A percentile compares a stretch with the other conserved stretches of the same genome.
phyloP scores from a whole-genome alignment of 2,888 invertebrate genomes.

The Epiblema foenella region DNA sequence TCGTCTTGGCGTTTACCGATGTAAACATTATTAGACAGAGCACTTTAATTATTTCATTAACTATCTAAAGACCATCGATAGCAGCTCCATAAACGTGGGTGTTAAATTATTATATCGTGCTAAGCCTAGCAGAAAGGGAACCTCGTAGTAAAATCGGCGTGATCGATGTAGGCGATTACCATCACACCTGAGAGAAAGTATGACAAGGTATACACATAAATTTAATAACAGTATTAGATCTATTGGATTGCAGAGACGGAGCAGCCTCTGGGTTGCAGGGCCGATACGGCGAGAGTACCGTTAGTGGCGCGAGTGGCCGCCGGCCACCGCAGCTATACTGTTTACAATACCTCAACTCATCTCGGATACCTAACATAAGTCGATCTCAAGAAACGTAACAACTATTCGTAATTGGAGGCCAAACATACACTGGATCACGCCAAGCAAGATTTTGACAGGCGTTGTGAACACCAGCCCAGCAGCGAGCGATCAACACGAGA shows the following conservation, averaged over 20 bases:
- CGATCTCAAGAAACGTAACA: conserved; percentile 22
- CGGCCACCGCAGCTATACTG: conserved; percentile 12
- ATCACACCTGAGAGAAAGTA: conserved; percentile 76
- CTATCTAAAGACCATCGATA: conserved; percentile 29
- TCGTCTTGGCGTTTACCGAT: conserved; percentile 9
- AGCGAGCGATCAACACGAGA: conserved; percentile 56
- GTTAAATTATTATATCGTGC: conserved; percentile 60
- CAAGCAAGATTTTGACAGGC: background rate
- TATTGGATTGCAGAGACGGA: conserved; percentile 76
- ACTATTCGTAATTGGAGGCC: background rate
- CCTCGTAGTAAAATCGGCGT: conserved; percentile 62
- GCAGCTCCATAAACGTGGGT: conserved; percentile 48
- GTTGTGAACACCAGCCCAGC: background rate
- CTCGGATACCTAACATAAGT: background rate
- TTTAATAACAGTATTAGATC: conserved; percentile 82
- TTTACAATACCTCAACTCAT: background rate
- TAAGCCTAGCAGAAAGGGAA: conserved; percentile 64
- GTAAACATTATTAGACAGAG: conserved; percentile 20
- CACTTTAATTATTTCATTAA: conserved; percentile 23
- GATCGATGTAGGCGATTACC: conserved; percentile 74
- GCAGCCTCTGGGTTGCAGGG: conserved; percentile 57
- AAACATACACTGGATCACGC: background rate
- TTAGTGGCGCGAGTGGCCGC: conserved; percentile 60
- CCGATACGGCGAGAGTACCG: conserved; percentile 65
- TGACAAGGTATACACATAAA: conserved; percentile 71